These are phyloP conservation scores for Melipona beecheii DNA, from an alignment of 2,888 invertebrate genomes.

Conservation along the genomic window DNA sequence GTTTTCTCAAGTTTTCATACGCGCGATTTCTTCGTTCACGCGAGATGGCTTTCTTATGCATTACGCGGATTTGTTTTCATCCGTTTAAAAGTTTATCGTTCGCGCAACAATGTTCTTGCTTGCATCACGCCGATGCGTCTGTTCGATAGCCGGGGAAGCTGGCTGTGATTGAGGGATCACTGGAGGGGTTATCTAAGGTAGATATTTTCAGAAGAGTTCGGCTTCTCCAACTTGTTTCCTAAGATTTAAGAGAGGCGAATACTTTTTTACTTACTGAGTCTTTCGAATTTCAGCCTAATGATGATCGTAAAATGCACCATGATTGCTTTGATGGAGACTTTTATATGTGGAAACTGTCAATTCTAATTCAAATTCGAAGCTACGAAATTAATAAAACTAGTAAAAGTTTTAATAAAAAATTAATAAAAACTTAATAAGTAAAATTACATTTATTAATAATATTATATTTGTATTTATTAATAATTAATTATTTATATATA, in stretches of 20 bases:
- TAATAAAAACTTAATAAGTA: too few species aligned
- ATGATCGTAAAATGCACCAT: too few species aligned
- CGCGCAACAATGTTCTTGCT: neutral
- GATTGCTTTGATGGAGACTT: too few species aligned
- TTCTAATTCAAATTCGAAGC: too few species aligned
- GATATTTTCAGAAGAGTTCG: neutral
- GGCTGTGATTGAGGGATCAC: constrained; percentile 24
- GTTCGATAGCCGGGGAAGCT: neutral
- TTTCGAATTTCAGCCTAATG: neutral
- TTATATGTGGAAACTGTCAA: too few species aligned
- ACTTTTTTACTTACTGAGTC: neutral
- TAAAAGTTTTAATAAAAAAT: too few species aligned
- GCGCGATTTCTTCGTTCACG: constrained; percentile 18
- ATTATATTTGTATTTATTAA: too few species aligned
- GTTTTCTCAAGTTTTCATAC: constrained; percentile 45
- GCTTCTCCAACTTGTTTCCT: constrained; percentile 1
- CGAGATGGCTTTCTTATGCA: constrained; percentile 22
- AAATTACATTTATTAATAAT: too few species aligned
- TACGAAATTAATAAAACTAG: too few species aligned
- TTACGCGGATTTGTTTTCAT: constrained; percentile 36
- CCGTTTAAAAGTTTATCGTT: constrained; percentile 43
- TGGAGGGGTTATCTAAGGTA: neutral
- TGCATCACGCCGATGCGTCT: neutral
- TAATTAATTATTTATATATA: too few species aligned
- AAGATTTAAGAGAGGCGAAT: neutral